Conservation (phyloP, 2,888 invertebrate genomes). For the Troglohyphantes excavatus region DNA sequence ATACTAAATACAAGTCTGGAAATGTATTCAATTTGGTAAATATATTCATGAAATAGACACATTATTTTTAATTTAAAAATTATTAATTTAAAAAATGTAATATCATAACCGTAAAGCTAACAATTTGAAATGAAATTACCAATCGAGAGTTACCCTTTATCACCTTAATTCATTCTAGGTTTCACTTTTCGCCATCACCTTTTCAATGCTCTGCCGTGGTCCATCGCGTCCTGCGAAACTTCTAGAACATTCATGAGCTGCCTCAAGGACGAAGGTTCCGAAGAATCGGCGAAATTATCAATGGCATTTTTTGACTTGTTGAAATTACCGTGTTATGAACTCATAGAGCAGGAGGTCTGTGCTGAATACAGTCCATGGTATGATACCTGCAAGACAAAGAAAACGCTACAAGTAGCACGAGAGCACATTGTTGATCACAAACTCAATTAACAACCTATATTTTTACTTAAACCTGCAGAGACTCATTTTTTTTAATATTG, state of each 20-base stretch:
- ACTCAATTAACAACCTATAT: too few relatives aligned
- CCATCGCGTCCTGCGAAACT: slow-evolving; percentile 3
- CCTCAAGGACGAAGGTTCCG: slow-evolving; percentile 13
- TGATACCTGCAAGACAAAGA: background rate
- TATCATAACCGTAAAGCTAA: too few relatives aligned
- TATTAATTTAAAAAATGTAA: background rate
- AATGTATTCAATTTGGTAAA: too few relatives aligned
- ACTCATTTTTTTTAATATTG: too few relatives aligned
- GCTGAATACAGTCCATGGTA: background rate
- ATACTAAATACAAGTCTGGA: too few relatives aligned
- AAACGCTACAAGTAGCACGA: background rate
- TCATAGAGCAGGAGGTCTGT: background rate
- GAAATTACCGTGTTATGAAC: background rate
- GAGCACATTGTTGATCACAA: too few relatives aligned
- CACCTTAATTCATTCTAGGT: background rate
- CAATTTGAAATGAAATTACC: too few relatives aligned
- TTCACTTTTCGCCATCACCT: background rate
- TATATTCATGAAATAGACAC: too few relatives aligned
- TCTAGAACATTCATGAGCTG: background rate
- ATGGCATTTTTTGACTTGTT: background rate
- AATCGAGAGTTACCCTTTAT: too few relatives aligned
- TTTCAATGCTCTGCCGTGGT: slow-evolving; percentile 21
- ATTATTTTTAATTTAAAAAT: too few relatives aligned
- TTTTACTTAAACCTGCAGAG: too few relatives aligned
- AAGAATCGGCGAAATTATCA: background rate